Base-by-base conservation (phyloP, 2,888 invertebrate species). In the Sturmia bella region DNA sequence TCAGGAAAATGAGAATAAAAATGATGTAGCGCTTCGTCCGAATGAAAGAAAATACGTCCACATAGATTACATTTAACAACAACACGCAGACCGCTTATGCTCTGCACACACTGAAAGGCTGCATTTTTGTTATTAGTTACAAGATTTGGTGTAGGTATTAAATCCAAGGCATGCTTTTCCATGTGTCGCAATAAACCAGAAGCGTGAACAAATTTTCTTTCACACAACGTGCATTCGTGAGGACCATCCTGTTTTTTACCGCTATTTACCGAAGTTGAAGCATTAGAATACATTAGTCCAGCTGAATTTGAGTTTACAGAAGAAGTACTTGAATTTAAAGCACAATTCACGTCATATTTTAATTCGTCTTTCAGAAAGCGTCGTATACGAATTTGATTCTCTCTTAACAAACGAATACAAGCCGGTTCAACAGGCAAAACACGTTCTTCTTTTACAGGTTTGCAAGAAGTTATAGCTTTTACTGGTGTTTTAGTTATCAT, bases 181-280 rank as follows among this genome's bases (percentile, higher is more conserved):
- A 90, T 90, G 83, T 91, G 91, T 6, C 91, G 88, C 27, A 86
- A 84, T 17, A 91, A 66, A 0, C 91, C 91, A 0, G 91, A 90
- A 13, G 89, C 88, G 80, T 91, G 91, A 0, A 91, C 91, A 84
- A 91, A 91, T 78, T 90, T 90, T 1, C 91, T 87, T 37, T 90
- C 89, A 50, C 91, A 91, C 43, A 91, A 85, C 7, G 85, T 87
- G 72, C 91, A 91, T 83, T 90, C 90, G 83, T 90, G 88, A 2
- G 89, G 88, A 0, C 89, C 89, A 63, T 89, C 88, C 7, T 66
- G 76, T 32, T 87, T 85, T 74, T 89, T 89, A 0, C 57, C 74
- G 45, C 61, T 76, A 9, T 45, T 43, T 45, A 50, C 12, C n/a
- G 72, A 59, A 15, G 76, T 75, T 15, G 24, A 41, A 19, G n/a